Evolutionary conservation across 2,888 invertebrate genomes (phyloP), one percentile per base, ranked within the genome.

Genomic region (Entomobrya proxima): DNA sequence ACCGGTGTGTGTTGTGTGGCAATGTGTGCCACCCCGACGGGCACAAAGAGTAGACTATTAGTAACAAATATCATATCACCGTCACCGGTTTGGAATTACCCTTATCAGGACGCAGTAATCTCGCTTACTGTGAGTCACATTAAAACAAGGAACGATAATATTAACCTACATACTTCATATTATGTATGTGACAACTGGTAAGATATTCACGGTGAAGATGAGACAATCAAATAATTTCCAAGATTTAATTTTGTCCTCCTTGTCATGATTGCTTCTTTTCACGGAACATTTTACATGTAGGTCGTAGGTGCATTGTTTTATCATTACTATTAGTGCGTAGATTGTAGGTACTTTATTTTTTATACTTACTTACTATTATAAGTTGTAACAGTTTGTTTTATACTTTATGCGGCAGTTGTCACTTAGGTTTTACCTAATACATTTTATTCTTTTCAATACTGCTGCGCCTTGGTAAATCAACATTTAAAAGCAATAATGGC

Each of bases 201-300:
- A 35, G 47, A 6, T 9, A 44, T 44, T 40, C 15, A 35, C 50
- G 32, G 37, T n/a, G 40, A 76, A 58, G 37, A 50, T 44, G 50
- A 78, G 78, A 67, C 44, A 61, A 50, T 78, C 30, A 72, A 47
- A 67, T 77, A 61, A 24, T 76, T 76, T 18, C 52, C 18, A 55
- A 76, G 76, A 76, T 76, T 55, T 76, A 47, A 21, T 37, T 32
- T 24, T 40, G 77, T 44, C 44, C 18, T 24, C 52, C n/a, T 52
- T 5, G 52, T 55, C 55, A 35, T 55, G 13, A 76, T 76, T 55
- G 37, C 50, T 47, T 47, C 47, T 27, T 30, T 50, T 30, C 74
- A 74, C 32, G 74, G 50, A 47, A 67, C 61, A 61, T 21, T 67
- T 67, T 67, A 24, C 40, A 24, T 67, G 24, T 3, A 37, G 37